These are phyloP conservation scores for Mormyrus proboscirostris DNA, from an alignment of 2,797 vertebrate species.

Conservation along the genomic window DNA sequence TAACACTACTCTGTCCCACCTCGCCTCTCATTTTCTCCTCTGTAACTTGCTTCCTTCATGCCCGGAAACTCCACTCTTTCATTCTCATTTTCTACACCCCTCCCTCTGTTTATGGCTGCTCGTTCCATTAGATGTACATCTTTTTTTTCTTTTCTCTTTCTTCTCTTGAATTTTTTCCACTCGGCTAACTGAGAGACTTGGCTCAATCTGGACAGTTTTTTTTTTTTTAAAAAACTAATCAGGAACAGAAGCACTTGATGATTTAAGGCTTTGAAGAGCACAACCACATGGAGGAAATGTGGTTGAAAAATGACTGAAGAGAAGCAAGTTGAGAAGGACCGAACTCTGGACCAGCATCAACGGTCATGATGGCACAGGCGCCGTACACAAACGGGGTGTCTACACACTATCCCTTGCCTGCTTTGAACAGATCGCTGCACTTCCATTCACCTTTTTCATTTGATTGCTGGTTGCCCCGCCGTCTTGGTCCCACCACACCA, in stretches of 20 bases:
- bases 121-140: background rate
- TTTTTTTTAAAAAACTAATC: constrained; percentile 13
- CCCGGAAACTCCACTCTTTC: background rate
- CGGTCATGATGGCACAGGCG: background rate
- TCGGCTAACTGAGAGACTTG: background rate
- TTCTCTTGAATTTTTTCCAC: background rate
- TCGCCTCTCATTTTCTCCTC: background rate
- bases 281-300: background rate
- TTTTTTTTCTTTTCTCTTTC: background rate
- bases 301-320: background rate
- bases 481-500: background rate
- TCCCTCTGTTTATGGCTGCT: background rate
- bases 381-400: background rate
- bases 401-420: background rate
- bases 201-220: constrained; percentile 24
- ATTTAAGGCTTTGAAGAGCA: background rate
- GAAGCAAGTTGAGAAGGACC: background rate
- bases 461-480: background rate
- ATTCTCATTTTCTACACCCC: constrained; percentile 28
- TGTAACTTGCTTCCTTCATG: constrained; percentile 1
- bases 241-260: constrained; percentile 22
- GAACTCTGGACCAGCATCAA: background rate
- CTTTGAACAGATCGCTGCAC: background rate
- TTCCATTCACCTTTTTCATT: background rate
- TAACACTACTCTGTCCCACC: constrained; percentile 24